These are phyloP conservation scores for Papilio protenor DNA, from an alignment of 2,888 invertebrate species.

Conservation along the genomic window DNA sequence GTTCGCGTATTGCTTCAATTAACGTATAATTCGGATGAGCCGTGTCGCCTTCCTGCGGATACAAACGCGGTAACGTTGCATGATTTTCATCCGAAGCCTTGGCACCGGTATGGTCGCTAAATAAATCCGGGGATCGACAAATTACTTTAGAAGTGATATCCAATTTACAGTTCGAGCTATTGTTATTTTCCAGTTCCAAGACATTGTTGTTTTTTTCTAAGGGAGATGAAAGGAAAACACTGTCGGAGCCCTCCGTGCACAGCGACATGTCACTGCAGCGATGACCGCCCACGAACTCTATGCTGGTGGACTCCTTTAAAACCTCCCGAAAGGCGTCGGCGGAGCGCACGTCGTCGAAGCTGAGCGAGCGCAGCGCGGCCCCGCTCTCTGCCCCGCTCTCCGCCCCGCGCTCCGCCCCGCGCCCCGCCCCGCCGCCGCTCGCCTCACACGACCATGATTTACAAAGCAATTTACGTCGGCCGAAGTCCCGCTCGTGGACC, in stretches of 20 bases:
- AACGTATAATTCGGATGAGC: conserved; percentile 50
- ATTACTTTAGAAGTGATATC: neutral
- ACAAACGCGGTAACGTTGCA: conserved; percentile 66
- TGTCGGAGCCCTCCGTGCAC: conserved; percentile 71
- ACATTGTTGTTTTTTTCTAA: conserved; percentile 61
- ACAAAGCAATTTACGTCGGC: conserved; percentile 50
- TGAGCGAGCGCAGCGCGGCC: conserved; percentile 70
- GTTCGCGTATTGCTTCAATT: conserved; percentile 47
- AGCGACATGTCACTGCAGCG: conserved; percentile 66
- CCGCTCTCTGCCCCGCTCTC: conserved; percentile 66
- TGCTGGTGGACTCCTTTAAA: conserved; percentile 74
- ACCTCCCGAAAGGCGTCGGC: conserved; percentile 64
- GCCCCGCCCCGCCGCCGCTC: conserved; percentile 54
- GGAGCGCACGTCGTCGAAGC: conserved; percentile 71
- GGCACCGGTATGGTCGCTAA: conserved; percentile 42
- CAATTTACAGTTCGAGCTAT: neutral
- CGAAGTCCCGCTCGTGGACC: conserved; percentile 52
- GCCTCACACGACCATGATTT: conserved; percentile 61
- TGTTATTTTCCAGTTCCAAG: conserved; percentile 46
- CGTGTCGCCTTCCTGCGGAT: conserved; percentile 62
- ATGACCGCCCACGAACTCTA: conserved; percentile 64
- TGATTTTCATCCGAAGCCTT: conserved; percentile 69
- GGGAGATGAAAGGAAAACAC: conserved; percentile 65
- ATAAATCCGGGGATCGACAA: neutral
- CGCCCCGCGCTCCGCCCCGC: conserved; percentile 65